Conservation (phyloP, 2,113 vertebrate genomes). For the Romanogobio albipinnatus region DNA sequence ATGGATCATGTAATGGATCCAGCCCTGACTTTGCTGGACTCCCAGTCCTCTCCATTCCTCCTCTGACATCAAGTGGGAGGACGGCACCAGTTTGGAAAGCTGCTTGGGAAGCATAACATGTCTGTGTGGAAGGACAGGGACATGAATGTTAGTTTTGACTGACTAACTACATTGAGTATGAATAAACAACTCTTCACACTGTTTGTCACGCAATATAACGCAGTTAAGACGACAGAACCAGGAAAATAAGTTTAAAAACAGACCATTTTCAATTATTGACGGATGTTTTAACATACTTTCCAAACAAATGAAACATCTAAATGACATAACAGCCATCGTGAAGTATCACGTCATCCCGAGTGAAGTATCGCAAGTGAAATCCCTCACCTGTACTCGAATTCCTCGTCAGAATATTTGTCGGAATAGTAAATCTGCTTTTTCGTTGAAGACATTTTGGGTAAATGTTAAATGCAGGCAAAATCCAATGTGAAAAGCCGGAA, state of each 20-base stretch:
- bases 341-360: neutral
- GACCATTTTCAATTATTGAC: neutral
- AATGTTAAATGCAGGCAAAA: neutral
- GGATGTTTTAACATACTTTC: neutral
- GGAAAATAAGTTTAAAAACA: neutral
- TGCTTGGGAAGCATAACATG: constrained; percentile 95
- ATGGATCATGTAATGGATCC: constrained; percentile 98
- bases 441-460: constrained; percentile 66
- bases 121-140: constrained; percentile 65
- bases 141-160: neutral
- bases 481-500: neutral
- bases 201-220: neutral
- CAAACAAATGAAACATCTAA: neutral
- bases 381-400: constrained; percentile 78
- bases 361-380: neutral
- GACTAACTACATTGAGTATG: neutral
- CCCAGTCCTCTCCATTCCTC: constrained; percentile 93
- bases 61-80: constrained; percentile 90
- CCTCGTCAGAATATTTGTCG: constrained; percentile 79
- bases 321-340: neutral
- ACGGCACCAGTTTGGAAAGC: constrained; percentile 90
- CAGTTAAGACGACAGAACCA: neutral
- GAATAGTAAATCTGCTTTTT: constrained; percentile 80
- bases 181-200: neutral
- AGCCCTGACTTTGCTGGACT: constrained; percentile 94